Conservation (phyloP, 2,797 vertebrate genomes). For the Urophycis tenuis region DNA sequence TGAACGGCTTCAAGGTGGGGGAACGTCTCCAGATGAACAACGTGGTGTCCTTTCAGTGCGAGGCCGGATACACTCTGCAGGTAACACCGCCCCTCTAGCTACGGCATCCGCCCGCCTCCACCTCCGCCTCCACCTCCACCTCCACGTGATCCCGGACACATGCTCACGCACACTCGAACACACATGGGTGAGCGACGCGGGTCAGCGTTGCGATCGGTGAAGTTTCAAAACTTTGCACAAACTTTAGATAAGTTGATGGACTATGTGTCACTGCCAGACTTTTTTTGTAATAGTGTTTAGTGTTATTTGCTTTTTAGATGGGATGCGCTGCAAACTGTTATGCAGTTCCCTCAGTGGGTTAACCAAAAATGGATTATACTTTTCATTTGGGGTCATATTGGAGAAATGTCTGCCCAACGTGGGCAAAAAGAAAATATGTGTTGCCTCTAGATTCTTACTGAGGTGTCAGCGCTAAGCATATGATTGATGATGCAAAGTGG, state of each 20-base stretch:
- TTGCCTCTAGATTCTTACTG: neutral
- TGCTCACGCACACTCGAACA: neutral
- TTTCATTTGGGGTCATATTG: slow-evolving; percentile 5
- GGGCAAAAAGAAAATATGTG: neutral
- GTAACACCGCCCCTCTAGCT: slow-evolving; percentile 51
- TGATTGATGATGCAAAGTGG: slow-evolving; percentile 4
- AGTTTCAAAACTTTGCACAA: neutral
- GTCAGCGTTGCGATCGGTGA: neutral
- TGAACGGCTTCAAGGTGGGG: slow-evolving; percentile 86
- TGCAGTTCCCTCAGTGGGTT: neutral
- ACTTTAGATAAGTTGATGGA: neutral
- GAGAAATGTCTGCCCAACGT: neutral
- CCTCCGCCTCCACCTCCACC: neutral
- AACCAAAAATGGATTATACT: neutral
- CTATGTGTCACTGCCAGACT: neutral
- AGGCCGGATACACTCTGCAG: slow-evolving; percentile 94
- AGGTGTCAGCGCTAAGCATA: slow-evolving; percentile 5
- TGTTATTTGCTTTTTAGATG: neutral
- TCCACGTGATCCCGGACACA: neutral
- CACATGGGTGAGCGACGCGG: neutral
- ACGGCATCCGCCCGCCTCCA: neutral
- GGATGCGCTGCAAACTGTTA: neutral
- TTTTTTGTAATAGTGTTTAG: neutral
- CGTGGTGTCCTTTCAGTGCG: slow-evolving; percentile 95
- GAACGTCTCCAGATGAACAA: slow-evolving; percentile 95